These are phyloP conservation scores for Athene cunicularia DNA, from an alignment of 2,113 vertebrate genomes.

Conservation along the genomic window DNA sequence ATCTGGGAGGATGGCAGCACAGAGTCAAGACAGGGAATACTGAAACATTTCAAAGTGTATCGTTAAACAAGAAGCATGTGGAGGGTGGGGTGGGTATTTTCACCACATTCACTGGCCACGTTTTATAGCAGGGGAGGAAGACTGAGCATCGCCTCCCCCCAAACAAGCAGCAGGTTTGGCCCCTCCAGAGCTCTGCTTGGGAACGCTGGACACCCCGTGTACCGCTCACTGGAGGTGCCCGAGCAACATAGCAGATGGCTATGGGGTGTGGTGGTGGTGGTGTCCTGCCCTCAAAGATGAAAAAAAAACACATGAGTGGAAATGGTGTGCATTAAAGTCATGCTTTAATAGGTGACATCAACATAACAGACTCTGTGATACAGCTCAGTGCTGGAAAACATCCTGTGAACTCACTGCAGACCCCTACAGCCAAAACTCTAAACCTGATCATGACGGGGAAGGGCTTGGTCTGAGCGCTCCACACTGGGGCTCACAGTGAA, in stretches of 20 bases:
- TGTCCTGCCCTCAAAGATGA: not conserved
- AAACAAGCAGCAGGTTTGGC: not conserved
- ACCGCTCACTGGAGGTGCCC: rapidly evolving
- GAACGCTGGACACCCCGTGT: rapidly evolving
- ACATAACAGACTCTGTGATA: not conserved
- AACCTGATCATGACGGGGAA: not conserved
- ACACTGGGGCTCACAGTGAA: not conserved
- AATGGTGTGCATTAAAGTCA: not conserved
- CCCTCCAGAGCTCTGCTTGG: not conserved
- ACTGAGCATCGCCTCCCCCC: not conserved
- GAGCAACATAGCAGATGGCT: not conserved
- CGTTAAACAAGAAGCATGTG: not conserved
- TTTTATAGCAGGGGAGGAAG: not conserved
- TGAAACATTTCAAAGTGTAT: not conserved
- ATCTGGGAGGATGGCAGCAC: not conserved
- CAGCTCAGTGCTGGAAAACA: slow-evolving; percentile 15
- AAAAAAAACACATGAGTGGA: not conserved
- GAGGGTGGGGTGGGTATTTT: not conserved
- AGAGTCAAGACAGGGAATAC: not conserved
- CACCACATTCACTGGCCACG: rapidly evolving
- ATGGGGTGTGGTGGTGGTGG: not conserved
- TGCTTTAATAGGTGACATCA: slow-evolving; percentile 60
- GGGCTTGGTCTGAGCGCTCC: not conserved
- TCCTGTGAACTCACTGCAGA: not conserved
- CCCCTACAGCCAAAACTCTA: not conserved